phyloP scores from a whole-genome alignment of 2,888 invertebrate species.

The Lepidochitona cinerea region DNA sequence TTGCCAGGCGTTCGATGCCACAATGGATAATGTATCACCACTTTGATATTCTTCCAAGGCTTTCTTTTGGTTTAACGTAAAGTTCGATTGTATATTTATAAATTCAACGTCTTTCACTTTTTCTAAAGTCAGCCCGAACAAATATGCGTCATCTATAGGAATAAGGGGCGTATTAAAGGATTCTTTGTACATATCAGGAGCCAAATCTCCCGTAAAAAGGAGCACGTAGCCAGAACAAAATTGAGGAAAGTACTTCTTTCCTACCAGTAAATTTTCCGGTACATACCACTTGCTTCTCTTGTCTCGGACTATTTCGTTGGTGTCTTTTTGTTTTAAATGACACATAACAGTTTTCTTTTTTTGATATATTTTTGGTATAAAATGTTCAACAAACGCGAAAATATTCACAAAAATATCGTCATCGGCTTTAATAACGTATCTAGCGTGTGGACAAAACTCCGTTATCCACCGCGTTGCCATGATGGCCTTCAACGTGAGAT shows the following conservation, averaged over 20 bases:
- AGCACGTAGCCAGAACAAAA: conserved; percentile 63
- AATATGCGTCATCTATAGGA: conserved; percentile 64
- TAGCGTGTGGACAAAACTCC: conserved; percentile 29
- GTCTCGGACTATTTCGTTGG: conserved; percentile 43
- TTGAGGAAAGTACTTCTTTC: conserved; percentile 46
- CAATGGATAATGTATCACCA: conserved; percentile 9
- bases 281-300: conserved; percentile 51
- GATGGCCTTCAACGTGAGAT: conserved; percentile 39
- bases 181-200: conserved; percentile 48
- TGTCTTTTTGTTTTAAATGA: conserved; percentile 36
- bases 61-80: conserved; percentile 79
- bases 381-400: conserved; percentile 39
- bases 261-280: conserved; percentile 35
- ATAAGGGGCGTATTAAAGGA: conserved; percentile 48
- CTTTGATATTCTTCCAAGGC: conserved; percentile 36
- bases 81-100: conserved; percentile 82
- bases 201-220: conserved; percentile 46
- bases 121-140: conserved; percentile 52
- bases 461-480: conserved; percentile 40
- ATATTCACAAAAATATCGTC: conserved; percentile 55
- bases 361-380: conserved; percentile 35
- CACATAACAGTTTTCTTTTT: conserved; percentile 39
- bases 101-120: conserved; percentile 38
- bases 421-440: conserved; percentile 44
- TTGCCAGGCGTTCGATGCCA: conserved; percentile 29